phyloP scores from a whole-genome alignment of 2,113 vertebrate genomes.

The Pseudonaja textilis region DNA sequence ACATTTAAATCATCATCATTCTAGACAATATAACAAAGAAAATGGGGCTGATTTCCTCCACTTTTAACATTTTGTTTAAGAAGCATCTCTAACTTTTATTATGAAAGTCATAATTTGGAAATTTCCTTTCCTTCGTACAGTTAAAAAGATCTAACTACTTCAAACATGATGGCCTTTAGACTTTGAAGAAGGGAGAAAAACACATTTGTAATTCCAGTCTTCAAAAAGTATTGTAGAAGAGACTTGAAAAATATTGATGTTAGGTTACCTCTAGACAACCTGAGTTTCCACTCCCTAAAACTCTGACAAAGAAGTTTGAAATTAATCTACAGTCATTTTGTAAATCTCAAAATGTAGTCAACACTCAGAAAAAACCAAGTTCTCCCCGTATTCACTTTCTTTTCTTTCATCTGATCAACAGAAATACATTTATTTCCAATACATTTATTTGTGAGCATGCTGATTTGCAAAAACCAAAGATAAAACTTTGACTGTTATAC shows the following conservation, averaged over 20 bases:
- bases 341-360: background rate
- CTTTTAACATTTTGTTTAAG: background rate
- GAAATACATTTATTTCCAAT: background rate
- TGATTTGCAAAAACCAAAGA: background rate
- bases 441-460: background rate
- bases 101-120: background rate
- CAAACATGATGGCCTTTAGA: background rate
- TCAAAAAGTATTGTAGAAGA: background rate
- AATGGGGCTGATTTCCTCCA: background rate
- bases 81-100: background rate
- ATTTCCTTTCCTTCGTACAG: background rate
- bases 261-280: background rate
- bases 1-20: background rate
- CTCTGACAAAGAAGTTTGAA: background rate
- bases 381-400: background rate
- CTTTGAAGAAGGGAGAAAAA: background rate
- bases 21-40: background rate
- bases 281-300: background rate
- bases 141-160: background rate
- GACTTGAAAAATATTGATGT: background rate
- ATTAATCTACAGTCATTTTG: background rate
- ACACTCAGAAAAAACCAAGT: background rate
- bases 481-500: background rate
- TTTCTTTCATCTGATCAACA: background rate
- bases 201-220: background rate